Conservation (phyloP, 2,797 vertebrate genomes). For the Todus mexicanus region DNA sequence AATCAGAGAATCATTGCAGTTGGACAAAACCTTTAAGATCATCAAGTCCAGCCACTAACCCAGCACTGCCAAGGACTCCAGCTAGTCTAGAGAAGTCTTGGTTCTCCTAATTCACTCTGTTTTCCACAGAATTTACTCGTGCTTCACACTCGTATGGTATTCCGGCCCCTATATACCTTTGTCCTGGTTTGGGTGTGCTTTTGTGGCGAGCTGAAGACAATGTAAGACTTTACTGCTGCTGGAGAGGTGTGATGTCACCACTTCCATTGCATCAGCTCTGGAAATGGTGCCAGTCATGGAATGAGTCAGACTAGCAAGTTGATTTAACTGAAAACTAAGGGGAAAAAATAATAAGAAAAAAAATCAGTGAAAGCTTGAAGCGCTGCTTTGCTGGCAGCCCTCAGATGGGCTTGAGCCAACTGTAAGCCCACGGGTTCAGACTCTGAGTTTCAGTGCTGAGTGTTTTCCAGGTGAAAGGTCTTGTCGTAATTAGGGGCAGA, state of each 20-base stretch:
- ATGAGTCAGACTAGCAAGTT: neutral
- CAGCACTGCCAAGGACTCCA: neutral
- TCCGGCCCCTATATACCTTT: neutral
- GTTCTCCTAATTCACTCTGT: accelerated
- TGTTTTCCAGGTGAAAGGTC: neutral
- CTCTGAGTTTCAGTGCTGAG: neutral
- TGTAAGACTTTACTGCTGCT: neutral
- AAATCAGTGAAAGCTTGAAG: neutral
- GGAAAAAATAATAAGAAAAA: neutral
- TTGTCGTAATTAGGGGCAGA: neutral
- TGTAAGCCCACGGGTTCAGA: neutral
- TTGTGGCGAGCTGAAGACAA: neutral
- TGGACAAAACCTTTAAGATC: neutral
- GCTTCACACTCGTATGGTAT: neutral
- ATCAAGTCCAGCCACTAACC: neutral
- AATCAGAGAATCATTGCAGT: neutral
- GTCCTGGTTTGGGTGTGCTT: neutral
- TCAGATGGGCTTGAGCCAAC: neutral
- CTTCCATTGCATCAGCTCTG: slow-evolving; percentile 31
- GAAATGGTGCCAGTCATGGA: neutral
- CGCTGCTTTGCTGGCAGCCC: neutral
- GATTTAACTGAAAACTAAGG: slow-evolving; percentile 16
- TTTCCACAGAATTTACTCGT: neutral
- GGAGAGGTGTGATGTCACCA: neutral
- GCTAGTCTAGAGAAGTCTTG: neutral